phyloP scores from a whole-genome alignment of 2,888 invertebrate genomes.

The Dryococelus australis region DNA sequence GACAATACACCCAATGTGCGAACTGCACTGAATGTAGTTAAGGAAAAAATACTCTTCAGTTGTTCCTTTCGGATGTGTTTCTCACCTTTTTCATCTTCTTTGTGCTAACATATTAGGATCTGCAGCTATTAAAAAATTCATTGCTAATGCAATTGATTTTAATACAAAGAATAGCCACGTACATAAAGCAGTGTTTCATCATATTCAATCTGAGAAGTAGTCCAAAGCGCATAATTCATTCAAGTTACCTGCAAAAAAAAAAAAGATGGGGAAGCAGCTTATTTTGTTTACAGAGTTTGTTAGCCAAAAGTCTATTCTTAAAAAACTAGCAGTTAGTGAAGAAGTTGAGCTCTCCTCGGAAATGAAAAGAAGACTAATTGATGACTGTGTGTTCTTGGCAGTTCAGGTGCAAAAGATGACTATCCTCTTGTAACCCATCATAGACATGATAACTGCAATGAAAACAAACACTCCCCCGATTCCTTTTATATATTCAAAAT shows the following conservation, averaged over 20 bases:
- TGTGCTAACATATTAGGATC: constrained; percentile 24
- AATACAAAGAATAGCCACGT: constrained; percentile 26
- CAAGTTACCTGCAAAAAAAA: constrained; percentile 16
- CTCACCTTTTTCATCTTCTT: constrained; percentile 22
- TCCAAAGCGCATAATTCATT: neutral
- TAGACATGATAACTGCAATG: constrained; percentile 17
- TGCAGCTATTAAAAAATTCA: constrained; percentile 3
- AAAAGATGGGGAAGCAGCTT: constrained; percentile 13
- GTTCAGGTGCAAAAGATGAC: constrained; percentile 19
- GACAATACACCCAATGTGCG: neutral
- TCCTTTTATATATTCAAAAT: neutral
- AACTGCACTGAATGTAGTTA: neutral
- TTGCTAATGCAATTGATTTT: constrained; percentile 20
- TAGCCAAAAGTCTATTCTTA: neutral
- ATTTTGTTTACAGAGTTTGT: neutral
- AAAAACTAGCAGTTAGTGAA: neutral
- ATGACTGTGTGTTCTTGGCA: constrained; percentile 21
- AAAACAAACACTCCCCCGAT: constrained; percentile 5
- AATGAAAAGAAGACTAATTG: constrained; percentile 11
- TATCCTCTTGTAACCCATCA: constrained; percentile 7
- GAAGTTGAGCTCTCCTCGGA: neutral
- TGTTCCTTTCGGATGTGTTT: neutral
- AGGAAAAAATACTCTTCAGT: neutral
- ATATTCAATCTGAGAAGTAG: constrained; percentile 13
- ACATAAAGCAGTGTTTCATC: constrained; percentile 8